Evolutionary conservation across 2,888 invertebrate species (phyloP), one percentile per base, ranked within the genome.

Genomic region (Drosophila hamatofila): DNA sequence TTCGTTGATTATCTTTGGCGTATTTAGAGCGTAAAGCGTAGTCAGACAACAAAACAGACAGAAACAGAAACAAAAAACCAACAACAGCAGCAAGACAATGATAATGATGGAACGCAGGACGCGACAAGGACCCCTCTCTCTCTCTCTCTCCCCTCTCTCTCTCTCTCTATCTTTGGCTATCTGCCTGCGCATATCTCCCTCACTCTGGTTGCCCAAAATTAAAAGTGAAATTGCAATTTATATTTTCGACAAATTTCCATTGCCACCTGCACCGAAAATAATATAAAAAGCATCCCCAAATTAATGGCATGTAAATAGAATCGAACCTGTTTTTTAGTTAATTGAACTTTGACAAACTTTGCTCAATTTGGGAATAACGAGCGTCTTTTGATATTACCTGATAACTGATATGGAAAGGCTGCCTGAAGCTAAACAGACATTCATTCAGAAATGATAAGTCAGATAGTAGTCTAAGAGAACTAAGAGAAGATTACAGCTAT

Each of bases 11-110:
- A 89, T 91, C 89, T 91, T 85, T 73, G 81, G 90, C 91, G 92
- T 91, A 91, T 91, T 90, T 91, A 91, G 91, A 91, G 91, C 91
- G 92, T 92, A 91, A 91, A 92, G 90, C 83, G 88, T 84, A 88
- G 89, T 90, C 91, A 89, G 90, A 89, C 52, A 54, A 42, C 25
- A 42, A 44, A 23, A 23, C 42, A 42, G 21, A 42, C 42, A 48
- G 46, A 21, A 65, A 21, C 52, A 54, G n/a, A 41, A 51, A 35
- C 51, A 30, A 30, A 39, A 30, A 44, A 11, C 49, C 27, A 27
- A 27, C 35, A 51, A 23, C 51, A 41, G 37, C 27, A 65, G 18
- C 30, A 41, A 25, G 25, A 58, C 37, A 68, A 78, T 80, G 70
- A 73, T 83, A 80, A 87, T 84, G 84, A 86, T 73, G 77, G 72